These are phyloP conservation scores for Aethina tumida DNA, from an alignment of 1,140 invertebrate genomes.

Conservation along the genomic window DNA sequence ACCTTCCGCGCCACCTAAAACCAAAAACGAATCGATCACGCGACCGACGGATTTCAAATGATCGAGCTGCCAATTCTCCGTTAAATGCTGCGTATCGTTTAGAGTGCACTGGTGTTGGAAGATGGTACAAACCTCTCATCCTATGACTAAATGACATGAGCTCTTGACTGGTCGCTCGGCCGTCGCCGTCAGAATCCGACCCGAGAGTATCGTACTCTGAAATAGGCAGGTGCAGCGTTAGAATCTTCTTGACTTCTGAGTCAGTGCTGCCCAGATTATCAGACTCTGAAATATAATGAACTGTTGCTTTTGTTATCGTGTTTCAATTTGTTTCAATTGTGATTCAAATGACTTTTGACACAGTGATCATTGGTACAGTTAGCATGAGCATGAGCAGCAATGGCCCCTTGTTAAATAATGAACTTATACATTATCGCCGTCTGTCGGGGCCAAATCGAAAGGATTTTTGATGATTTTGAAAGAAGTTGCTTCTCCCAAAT, in stretches of 20 bases:
- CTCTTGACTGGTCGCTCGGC: slow-evolving; percentile 41
- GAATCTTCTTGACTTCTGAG: slow-evolving; percentile 79
- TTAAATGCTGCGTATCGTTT: not conserved
- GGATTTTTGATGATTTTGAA: no score
- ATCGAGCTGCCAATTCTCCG: not conserved
- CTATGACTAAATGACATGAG: slow-evolving; percentile 49
- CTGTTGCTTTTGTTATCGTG: no score
- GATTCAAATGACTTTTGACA: no score
- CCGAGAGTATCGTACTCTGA: slow-evolving; percentile 75
- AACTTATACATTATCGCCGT: no score
- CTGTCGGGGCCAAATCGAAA: no score
- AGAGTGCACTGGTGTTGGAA: slow-evolving; percentile 2
- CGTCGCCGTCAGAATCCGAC: slow-evolving; percentile 63
- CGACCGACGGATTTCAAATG: no score
- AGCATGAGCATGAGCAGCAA: no score
- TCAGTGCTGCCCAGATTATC: slow-evolving; percentile 78
- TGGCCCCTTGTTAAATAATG: no score
- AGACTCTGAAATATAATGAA: slow-evolving; percentile 56
- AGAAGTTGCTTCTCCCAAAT: no score
- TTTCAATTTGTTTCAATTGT: no score
- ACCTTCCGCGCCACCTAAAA: slow-evolving; percentile 46
- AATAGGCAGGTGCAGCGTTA: slow-evolving; percentile 79
- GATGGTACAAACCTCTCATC: slow-evolving; percentile 39
- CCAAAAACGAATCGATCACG: not conserved
- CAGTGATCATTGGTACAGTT: no score